Conservation (phyloP, 2,113 vertebrate genomes). For the Festucalex cinctus region DNA sequence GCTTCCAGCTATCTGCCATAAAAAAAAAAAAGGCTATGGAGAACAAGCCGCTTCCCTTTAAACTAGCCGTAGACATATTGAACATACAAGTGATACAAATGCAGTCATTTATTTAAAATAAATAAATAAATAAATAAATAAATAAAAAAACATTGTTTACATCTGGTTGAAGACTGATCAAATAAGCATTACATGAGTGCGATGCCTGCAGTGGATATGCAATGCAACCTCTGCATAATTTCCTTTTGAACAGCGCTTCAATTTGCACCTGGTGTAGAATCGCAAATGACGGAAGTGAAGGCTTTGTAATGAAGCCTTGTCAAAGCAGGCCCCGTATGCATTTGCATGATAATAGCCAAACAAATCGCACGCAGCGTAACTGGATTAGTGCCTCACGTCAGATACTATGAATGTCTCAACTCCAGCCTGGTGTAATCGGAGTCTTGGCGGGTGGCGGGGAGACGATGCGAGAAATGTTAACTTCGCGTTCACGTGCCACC, state of each 20-base stretch:
- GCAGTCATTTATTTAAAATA: not conserved
- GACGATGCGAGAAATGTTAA: not conserved
- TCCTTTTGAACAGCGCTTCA: conserved; percentile 16
- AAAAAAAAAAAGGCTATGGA: conserved; percentile 22
- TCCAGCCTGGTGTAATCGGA: not conserved
- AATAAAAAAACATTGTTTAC: not conserved
- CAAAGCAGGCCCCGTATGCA: conserved; percentile 19
- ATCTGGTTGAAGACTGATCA: not conserved
- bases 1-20: conserved; percentile 28
- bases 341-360: conserved; percentile 57
- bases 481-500: not conserved
- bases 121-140: no score
- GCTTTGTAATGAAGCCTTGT: conserved; percentile 41
- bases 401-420: conserved; percentile 29
- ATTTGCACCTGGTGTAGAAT: conserved; percentile 30
- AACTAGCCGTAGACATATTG: conserved; percentile 26
- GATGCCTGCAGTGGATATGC: not conserved
- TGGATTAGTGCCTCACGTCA: conserved; percentile 39
- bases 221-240: conserved; percentile 18
- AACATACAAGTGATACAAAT: conserved; percentile 8
- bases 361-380: conserved; percentile 40
- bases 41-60: conserved; percentile 12
- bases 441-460: not conserved
- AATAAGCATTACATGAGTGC: not conserved
- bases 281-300: conserved; percentile 23